These are phyloP conservation scores for Embidobia sp. DNA, from an alignment of 2,888 invertebrate species.

Conservation along the genomic window DNA sequence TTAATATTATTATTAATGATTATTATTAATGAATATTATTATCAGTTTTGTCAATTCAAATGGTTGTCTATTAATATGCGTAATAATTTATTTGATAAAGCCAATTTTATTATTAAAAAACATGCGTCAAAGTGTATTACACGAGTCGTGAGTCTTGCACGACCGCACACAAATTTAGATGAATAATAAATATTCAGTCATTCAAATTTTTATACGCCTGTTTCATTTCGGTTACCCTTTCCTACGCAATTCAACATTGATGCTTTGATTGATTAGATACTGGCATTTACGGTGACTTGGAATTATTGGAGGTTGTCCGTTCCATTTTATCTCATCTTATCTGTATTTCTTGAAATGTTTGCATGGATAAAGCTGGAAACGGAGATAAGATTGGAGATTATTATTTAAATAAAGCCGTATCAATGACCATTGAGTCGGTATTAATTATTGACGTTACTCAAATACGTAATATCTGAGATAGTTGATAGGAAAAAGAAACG, in stretches of 20 bases:
- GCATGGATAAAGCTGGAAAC: too few relatives aligned
- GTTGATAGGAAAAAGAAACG: neutral
- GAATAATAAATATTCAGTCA: constrained; percentile 64
- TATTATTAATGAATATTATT: constrained; percentile 74
- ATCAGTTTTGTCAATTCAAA: constrained; percentile 73
- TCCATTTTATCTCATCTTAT: too few relatives aligned
- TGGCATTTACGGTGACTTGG: neutral
- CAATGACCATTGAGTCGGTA: neutral
- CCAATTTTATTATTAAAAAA: constrained; percentile 61
- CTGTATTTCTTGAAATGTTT: too few relatives aligned
- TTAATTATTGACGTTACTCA: constrained; percentile 3
- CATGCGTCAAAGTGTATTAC: constrained; percentile 62
- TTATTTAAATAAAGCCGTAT: constrained; percentile 12
- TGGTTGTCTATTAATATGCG: constrained; percentile 76
- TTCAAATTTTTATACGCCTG: constrained; percentile 49
- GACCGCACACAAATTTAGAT: constrained; percentile 52
- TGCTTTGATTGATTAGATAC: neutral
- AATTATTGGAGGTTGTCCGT: too few relatives aligned
- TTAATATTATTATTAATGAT: constrained; percentile 72
- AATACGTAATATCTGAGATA: constrained; percentile 1
- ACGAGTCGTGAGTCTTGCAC: constrained; percentile 40
- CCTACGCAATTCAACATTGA: neutral
- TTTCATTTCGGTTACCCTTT: constrained; percentile 15
- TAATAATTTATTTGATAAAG: constrained; percentile 72
- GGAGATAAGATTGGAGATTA: constrained; percentile 6